Percentiles rank a stretch among this genome's conserved stretches.
These are phyloP conservation scores for Schizopygopsis malacanthus DNA, from an alignment of 2,797 vertebrate species.

Conservation along the genomic window DNA sequence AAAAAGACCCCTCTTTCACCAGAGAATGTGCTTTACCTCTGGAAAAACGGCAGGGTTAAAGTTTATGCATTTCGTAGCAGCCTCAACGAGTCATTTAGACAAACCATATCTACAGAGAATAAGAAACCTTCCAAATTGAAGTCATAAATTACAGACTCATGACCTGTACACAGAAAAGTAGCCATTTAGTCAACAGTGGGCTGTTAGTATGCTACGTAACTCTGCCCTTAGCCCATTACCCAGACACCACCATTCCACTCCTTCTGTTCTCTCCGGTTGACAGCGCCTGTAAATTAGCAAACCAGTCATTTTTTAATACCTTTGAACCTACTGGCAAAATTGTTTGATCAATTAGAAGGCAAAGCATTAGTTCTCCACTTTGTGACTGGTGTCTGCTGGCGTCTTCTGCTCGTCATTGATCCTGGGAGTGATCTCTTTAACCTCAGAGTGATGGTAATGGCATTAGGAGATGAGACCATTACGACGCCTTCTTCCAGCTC, in stretches of 20 bases:
- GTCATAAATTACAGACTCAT: conserved; percentile 64
- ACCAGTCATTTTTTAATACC: conserved; percentile 64
- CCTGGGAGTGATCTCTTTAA: conserved; percentile 65
- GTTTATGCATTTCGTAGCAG: conserved; percentile 49
- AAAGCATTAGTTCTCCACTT: conserved; percentile 62
- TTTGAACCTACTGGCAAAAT: conserved; percentile 65
- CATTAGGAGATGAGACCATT: conserved; percentile 71
- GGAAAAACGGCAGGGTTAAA: conserved; percentile 34
- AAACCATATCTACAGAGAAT: conserved; percentile 34
- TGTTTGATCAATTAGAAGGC: conserved; percentile 67
- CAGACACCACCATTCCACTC: conserved; percentile 56
- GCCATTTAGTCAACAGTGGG: conserved; percentile 63
- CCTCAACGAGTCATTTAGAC: conserved; percentile 56
- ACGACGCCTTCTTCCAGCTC: conserved; percentile 64
- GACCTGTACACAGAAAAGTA: conserved; percentile 67
- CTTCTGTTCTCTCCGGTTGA: conserved; percentile 49
- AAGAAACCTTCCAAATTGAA: conserved; percentile 62
- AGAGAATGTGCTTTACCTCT: conserved; percentile 17
- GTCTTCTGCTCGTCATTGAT: conserved; percentile 59
- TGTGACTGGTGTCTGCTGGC: conserved; percentile 54
- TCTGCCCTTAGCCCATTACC: conserved; percentile 67
- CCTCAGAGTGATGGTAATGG: conserved; percentile 64
- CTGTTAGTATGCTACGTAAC: conserved; percentile 63
- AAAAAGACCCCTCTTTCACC: neutral
- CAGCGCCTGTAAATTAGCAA: conserved; percentile 64